Evolutionary conservation across 2,888 invertebrate species (phyloP), one percentile per base, ranked within the genome.

Genomic region (Eilema griseolum): DNA sequence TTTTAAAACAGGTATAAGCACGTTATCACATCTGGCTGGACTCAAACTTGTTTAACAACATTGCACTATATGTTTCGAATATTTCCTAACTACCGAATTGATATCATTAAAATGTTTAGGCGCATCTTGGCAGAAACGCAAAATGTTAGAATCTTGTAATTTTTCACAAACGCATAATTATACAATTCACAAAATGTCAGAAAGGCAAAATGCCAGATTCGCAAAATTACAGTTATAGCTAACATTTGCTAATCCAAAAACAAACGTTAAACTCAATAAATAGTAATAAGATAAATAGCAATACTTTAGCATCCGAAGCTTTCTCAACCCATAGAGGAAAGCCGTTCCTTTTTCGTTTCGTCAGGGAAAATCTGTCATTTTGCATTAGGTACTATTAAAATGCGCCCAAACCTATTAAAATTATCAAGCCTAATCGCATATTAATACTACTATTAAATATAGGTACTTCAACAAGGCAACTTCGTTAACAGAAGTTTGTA

Each of bases 11-110:
- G 72, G 46, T 69, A 62, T 69, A 67, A 80, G 67, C 73, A 74
- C 73, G 71, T 82, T 81, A 83, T 83, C 81, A 81, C 81, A 81
- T 81, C 76, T 72, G 79, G 61, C 69, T 66, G 62, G 60, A 69
- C 63, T 69, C 57, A 28, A 60, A 59, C 24, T 37, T 66, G 59
- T 46, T 61, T 28, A 61, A 61, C 28, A 67, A 67, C 46, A 67
- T 67, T 67, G 46, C 67, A 52, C 61, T 78, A 61, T 75, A 61
- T 66, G 67, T 72, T 70, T 64, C 31, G 26, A n/a, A 72, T 57
- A 77, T 61, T 64, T 66, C 62, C 64, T 61, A 64, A 52, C 70
- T 69, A 74, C 52, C 26, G 71, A 70, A 67, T 70, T 71, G 77
- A 71, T 77, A 69, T 74, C 68, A 71, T 23, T 56, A 31, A 24